Conservation (phyloP, 2,888 invertebrate species). For the Argyresthia goedartella region DNA sequence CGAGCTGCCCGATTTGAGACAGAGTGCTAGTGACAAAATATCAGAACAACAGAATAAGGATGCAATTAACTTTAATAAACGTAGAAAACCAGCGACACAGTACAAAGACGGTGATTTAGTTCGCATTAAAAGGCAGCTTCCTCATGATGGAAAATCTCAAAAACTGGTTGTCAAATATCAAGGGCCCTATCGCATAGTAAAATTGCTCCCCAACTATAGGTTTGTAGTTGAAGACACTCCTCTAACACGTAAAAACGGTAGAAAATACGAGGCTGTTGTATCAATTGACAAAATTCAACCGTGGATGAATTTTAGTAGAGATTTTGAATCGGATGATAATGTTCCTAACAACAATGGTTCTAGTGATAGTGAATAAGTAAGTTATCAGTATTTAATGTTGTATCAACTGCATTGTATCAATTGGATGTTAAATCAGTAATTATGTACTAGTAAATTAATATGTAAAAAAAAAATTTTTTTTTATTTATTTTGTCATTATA, state of each 20-base stretch:
- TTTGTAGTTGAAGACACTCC: not conserved
- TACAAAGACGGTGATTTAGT: not conserved
- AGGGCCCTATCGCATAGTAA: slow-evolving; percentile 2
- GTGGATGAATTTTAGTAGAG: too few relatives aligned
- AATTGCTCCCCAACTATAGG: slow-evolving; percentile 1
- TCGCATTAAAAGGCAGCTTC: not conserved
- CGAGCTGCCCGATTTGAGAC: not conserved
- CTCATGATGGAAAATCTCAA: not conserved
- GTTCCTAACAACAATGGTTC: too few relatives aligned
- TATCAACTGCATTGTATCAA: too few relatives aligned
- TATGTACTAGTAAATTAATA: too few relatives aligned
- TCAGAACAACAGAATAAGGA: not conserved
- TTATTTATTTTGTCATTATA: too few relatives aligned
- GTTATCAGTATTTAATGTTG: too few relatives aligned
- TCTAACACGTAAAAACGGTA: not conserved
- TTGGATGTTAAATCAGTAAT: too few relatives aligned
- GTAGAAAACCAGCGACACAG: not conserved
- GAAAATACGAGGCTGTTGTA: too few relatives aligned
- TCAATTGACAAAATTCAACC: too few relatives aligned
- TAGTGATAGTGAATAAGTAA: too few relatives aligned
- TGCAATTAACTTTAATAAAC: not conserved
- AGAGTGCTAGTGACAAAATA: not conserved
- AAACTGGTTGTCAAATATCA: slow-evolving; percentile 1
- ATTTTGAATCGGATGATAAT: too few relatives aligned
- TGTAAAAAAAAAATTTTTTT: too few relatives aligned